These are phyloP conservation scores for Bolinopsis microptera DNA, from an alignment of 37 sponge, comb jelly and placozoan species.

Conservation along the genomic window DNA sequence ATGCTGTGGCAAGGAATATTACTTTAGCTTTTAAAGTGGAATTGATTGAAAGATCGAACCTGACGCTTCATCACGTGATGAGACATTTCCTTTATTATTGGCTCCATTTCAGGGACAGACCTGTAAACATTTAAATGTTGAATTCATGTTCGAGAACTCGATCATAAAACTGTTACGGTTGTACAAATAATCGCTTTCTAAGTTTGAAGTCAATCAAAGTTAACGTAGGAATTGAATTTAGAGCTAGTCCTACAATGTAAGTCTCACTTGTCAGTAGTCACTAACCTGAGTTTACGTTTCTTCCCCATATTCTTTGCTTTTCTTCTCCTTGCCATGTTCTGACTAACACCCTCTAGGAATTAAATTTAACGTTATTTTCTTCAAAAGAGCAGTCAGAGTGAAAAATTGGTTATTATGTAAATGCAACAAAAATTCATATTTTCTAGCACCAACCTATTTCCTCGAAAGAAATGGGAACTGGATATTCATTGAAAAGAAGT, in stretches of 20 bases:
- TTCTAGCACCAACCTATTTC: background rate
- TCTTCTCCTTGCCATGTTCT: background rate
- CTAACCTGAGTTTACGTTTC: background rate
- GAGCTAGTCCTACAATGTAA: too few species aligned
- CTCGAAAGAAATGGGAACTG: constrained; percentile 10
- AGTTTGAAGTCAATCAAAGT: too few species aligned
- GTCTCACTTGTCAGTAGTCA: too few species aligned
- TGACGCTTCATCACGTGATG: background rate
- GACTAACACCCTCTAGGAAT: background rate
- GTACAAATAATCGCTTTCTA: too few species aligned
- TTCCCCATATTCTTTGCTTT: background rate
- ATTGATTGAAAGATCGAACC: background rate
- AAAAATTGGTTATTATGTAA: background rate
- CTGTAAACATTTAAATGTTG: background rate
- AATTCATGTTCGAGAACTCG: too few species aligned
- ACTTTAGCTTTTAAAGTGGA: too few species aligned
- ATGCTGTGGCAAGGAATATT: too few species aligned
- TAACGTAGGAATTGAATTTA: too few species aligned
- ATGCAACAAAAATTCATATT: background rate
- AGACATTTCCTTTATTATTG: background rate
- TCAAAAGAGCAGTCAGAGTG: too few species aligned
- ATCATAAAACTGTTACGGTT: too few species aligned
- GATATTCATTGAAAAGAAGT: constrained; percentile 38
- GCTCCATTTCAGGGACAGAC: background rate
- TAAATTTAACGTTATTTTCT: background rate